Conservation (phyloP, 2,797 vertebrate genomes). For the Megalops cyprinoides region DNA sequence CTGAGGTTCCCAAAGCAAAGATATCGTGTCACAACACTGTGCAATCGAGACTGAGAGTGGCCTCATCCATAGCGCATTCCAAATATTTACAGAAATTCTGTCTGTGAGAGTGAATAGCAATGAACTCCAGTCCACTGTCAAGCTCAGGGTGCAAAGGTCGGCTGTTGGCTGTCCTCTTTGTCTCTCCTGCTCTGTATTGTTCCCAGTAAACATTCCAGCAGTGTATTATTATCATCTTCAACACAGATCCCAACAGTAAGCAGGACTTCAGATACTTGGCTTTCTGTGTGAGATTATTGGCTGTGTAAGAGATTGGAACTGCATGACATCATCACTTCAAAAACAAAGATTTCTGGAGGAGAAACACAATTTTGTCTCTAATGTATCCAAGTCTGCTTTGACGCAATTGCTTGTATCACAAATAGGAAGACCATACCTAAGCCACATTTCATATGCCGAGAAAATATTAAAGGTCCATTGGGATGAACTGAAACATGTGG, state of each 20-base stretch:
- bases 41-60: neutral
- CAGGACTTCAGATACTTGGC: neutral
- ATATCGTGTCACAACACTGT: conserved; percentile 24
- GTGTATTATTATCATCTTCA: neutral
- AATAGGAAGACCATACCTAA: neutral
- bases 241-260: neutral
- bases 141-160: conserved; percentile 41
- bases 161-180: conserved; percentile 35
- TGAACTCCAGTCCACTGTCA: conserved; percentile 36
- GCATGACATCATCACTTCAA: neutral
- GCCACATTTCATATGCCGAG: neutral
- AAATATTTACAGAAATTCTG: conserved; percentile 21
- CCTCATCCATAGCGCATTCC: neutral
- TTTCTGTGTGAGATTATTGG: neutral
- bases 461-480: neutral
- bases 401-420: neutral
- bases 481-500: too few relatives aligned
- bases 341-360: neutral
- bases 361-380: neutral
- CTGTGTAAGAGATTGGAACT: neutral
- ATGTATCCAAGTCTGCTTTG: neutral
- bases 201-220: conserved; percentile 30
- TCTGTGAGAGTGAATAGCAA: conserved; percentile 19
- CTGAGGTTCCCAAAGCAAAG: conserved; percentile 54
- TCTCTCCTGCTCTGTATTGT: conserved; percentile 39